Percentiles rank a stretch among this genome's conserved stretches.
Conservation (phyloP, 2,888 invertebrate genomes). For the Kryphioiulus occultus region DNA sequence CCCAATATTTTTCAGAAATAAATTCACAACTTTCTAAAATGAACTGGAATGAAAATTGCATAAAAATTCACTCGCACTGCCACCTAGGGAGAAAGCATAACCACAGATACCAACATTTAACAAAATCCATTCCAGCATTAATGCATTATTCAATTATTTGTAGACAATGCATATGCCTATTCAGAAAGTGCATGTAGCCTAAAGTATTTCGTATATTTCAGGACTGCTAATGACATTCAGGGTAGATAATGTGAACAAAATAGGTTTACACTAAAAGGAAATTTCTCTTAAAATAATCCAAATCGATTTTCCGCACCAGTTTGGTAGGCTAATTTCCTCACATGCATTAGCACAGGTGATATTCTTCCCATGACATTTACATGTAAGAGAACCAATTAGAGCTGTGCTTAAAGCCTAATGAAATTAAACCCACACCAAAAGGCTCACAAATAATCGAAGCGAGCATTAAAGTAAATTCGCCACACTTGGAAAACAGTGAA, state of each 20-base stretch:
- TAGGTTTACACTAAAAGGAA: background rate
- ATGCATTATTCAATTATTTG: too few relatives aligned
- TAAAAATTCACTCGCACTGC: too few relatives aligned
- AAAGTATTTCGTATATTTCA: too few relatives aligned
- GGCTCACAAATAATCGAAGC: background rate
- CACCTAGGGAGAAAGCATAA: too few relatives aligned
- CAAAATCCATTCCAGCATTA: too few relatives aligned
- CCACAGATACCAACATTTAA: too few relatives aligned
- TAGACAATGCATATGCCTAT: too few relatives aligned
- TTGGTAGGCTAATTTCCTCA: background rate
- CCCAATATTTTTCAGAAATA: too few relatives aligned
- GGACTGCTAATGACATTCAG: too few relatives aligned
- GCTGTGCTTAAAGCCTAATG: constrained; percentile 25
- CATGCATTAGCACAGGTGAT: constrained; percentile 19
- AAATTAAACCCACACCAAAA: background rate
- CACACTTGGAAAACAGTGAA: background rate
- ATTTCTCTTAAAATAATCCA: constrained; percentile 12
- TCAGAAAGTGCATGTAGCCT: too few relatives aligned
- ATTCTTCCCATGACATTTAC: constrained; percentile 17
- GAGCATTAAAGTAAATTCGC: background rate
- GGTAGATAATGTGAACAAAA: background rate
- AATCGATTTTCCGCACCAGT: constrained; percentile 1
- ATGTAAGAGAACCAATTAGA: constrained; percentile 22
- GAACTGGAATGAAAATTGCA: too few relatives aligned
- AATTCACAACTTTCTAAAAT: too few relatives aligned